phyloP scores from a whole-genome alignment of 2,113 vertebrate species.

The Calidris pugnax region DNA sequence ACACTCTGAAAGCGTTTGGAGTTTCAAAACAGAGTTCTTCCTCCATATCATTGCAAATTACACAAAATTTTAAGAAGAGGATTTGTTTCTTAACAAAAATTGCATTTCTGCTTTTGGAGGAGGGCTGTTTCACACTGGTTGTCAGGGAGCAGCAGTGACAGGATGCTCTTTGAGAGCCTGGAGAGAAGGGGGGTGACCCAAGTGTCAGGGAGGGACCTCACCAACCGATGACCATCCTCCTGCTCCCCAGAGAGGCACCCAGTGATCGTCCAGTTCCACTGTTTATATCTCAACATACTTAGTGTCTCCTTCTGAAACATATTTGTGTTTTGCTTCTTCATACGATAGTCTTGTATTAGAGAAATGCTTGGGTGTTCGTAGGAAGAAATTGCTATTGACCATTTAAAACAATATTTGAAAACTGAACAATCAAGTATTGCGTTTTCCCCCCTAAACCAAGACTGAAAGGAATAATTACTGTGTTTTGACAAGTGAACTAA shows the following conservation, averaged over 20 bases:
- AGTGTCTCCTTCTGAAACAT: not conserved
- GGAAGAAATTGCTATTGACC: not conserved
- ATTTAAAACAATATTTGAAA: slow-evolving; percentile 18
- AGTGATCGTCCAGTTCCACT: accelerated
- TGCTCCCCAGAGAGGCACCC: not conserved
- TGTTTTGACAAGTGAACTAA: slow-evolving; percentile 66
- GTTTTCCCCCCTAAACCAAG: slow-evolving; percentile 11
- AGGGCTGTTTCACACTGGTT: not conserved
- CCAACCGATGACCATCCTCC: not conserved
- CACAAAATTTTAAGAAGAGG: not conserved
- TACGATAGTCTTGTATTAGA: not conserved
- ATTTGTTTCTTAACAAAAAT: not conserved
- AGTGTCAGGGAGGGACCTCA: not conserved
- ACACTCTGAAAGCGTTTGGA: not conserved
- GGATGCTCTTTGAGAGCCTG: not conserved
- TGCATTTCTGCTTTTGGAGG: not conserved
- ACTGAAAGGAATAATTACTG: slow-evolving; percentile 52
- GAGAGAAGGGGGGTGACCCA: not conserved
- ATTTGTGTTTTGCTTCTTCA: not conserved
- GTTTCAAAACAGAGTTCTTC: not conserved
- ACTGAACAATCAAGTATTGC: not conserved
- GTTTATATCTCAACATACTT: not conserved
- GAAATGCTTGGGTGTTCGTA: not conserved
- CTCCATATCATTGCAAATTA: not conserved
- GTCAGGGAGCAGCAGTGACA: not conserved